Base-by-base conservation (phyloP, 2,113 vertebrate species). In the Vulpes lagopus region DNA sequence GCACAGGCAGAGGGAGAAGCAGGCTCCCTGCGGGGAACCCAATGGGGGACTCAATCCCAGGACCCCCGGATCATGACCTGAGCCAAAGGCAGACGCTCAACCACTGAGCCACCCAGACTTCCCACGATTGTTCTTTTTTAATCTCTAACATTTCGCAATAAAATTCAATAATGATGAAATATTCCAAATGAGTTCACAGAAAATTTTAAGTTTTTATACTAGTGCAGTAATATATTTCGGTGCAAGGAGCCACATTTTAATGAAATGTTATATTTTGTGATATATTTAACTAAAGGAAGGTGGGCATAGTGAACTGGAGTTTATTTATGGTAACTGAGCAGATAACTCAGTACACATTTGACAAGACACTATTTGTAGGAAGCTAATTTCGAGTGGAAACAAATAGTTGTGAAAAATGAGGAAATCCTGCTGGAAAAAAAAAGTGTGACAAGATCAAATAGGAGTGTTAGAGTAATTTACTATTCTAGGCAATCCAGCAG, bases 301-400 rank as follows among this genome's bases (percentile, higher is more conserved):
- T 30, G 10, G n/a, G 3, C 30, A n/a, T 65, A 57, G 49, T 60
- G 76, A 84, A 88, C 22, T 71, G n/a, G 7, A n/a, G 22, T 1
- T 78, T 62, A 53, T 76, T 92, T 95, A 43, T 32, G 71, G 91
- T 35, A 83, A 79, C n/a, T 19, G 20, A 32, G 27, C 64, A 2
- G 49, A 71, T 73, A 65, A 57, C 90, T 51, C 30, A 89, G 91
- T 87, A 96, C 25, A 38, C 32, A 59, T 76, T 89, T 92, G 93
- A 95, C 71, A 0, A 65, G 69, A 59, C 43, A 53, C 4, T 12
- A 86, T 76, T 88, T 96, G 65, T 74, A 92, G 89, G 79, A 97
- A 35, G 67, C 92, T 95, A 81, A 98, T 92, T 97, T 96, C 95
- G 78, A 94, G 60, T 10, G 74, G 93, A 97, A 98, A 98, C 69